Conservation (phyloP, 1,140 invertebrate species). For the Coboldia fuscipes region DNA sequence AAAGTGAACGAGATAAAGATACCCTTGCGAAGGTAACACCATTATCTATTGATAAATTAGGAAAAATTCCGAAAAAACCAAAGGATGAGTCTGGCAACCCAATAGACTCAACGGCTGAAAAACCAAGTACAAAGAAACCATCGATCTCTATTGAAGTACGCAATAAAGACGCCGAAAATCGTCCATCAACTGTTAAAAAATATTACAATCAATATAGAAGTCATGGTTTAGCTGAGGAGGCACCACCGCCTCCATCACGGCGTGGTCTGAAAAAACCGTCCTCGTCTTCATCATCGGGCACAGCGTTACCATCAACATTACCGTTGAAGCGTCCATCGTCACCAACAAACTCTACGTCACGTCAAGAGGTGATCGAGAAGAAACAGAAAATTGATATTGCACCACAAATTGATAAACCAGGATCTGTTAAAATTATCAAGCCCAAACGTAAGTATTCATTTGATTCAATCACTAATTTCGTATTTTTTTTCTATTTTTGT, state of each 20-base stretch:
- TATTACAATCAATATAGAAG: conserved; percentile 73
- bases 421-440: conserved; percentile 68
- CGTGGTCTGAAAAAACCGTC: conserved; percentile 33
- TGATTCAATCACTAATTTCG: not conserved
- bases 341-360: conserved; percentile 30
- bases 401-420: conserved; percentile 38
- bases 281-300: conserved; percentile 15
- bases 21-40: conserved; percentile 38
- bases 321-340: conserved; percentile 37
- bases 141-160: conserved; percentile 60
- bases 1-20: conserved; percentile 43
- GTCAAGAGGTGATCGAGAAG: conserved; percentile 37
- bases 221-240: conserved; percentile 62
- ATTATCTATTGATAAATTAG: conserved; percentile 41
- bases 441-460: conserved; percentile 61
- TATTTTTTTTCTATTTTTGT: too few relatives aligned
- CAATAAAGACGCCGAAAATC: conserved; percentile 39
- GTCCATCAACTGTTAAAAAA: conserved; percentile 70
- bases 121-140: conserved; percentile 37
- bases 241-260: conserved; percentile 49
- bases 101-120: conserved; percentile 12
- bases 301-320: conserved; percentile 8
- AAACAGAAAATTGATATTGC: conserved; percentile 38
- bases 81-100: conserved; percentile 22
- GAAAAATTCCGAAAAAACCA: conserved; percentile 51